Evolutionary conservation across 2,797 vertebrate species (phyloP).

Genomic region (Columba guinea): DNA sequence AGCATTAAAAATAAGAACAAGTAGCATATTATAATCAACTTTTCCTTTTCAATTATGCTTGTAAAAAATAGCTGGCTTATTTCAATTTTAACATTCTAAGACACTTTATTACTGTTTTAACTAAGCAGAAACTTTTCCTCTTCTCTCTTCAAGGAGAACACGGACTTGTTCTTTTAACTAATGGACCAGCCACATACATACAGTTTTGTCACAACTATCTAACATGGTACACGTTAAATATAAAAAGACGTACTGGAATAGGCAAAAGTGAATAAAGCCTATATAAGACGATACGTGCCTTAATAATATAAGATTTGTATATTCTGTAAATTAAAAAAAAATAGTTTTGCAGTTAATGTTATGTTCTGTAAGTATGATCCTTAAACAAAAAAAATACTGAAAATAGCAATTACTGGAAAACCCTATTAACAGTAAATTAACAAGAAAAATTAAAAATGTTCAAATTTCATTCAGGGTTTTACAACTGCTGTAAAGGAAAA

Average conservation of each 20-base stretch:
- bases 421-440: background rate
- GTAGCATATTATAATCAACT: background rate
- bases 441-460: background rate
- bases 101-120: background rate
- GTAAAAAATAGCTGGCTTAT: background rate
- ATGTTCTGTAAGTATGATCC: background rate
- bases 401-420: background rate
- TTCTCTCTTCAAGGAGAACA: background rate
- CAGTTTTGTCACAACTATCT: background rate
- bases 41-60: background rate
- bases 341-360: background rate
- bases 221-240: fast-evolving
- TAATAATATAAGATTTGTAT: background rate
- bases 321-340: background rate
- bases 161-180: background rate
- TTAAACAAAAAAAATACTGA: background rate
- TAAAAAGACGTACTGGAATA: background rate
- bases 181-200: background rate
- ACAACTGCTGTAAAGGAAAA: background rate
- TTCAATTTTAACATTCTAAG: background rate
- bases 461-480: background rate
- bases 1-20: background rate
- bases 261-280: background rate
- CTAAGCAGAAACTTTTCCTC: background rate
- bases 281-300: background rate